Evolutionary conservation across 2,888 invertebrate genomes (phyloP).

Genomic region (Cephus pygmeus): DNA sequence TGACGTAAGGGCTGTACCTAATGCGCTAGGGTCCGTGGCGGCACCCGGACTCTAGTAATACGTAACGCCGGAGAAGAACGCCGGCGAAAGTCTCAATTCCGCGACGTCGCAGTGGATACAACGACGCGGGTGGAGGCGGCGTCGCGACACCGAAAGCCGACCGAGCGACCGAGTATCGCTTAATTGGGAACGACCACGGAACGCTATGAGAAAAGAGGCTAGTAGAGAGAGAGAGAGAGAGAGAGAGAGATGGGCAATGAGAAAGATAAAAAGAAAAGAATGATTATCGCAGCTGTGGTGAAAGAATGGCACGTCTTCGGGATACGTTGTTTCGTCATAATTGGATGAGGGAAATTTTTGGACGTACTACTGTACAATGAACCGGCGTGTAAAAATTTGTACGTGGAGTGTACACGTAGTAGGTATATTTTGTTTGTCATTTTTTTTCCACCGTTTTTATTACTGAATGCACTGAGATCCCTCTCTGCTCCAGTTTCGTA

Average conservation of each 20-base stretch:
- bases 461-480: background rate
- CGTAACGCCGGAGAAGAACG: background rate
- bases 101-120: background rate
- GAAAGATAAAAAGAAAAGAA: background rate
- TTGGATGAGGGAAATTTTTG: slow-evolving; percentile 3
- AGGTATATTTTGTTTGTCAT: background rate
- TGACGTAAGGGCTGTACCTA: background rate
- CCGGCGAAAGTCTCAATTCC: background rate
- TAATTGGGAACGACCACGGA: background rate
- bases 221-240: background rate
- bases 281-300: background rate
- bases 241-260: background rate
- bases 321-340: slow-evolving; percentile 25
- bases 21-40: background rate
- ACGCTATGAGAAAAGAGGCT: background rate
- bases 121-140: background rate
- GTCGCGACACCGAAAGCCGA: background rate
- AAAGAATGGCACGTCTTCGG: background rate
- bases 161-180: background rate
- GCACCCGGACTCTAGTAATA: background rate
- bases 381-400: background rate
- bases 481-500: background rate
- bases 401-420: background rate
- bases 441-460: background rate
- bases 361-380: background rate